Evolutionary conservation across 2,113 vertebrate genomes (phyloP).

Genomic region (Nothobranchius kuhntae): DNA sequence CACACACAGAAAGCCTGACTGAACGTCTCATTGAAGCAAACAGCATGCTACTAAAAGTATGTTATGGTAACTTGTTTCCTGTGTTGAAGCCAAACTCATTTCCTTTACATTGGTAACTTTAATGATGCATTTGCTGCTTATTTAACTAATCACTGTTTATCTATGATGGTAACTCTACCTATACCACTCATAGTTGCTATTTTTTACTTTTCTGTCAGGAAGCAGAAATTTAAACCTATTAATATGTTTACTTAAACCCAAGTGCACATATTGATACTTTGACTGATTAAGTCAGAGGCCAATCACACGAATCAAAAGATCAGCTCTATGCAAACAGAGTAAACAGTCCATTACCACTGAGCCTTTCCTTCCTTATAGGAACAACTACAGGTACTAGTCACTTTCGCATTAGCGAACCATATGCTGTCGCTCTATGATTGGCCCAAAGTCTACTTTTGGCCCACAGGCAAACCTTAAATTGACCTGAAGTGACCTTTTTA

Average conservation of each 20-base stretch:
- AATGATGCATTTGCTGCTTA: conserved; percentile 29
- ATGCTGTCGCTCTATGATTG: conserved; percentile 36
- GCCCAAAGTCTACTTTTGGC: conserved; percentile 20
- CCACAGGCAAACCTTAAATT: conserved; percentile 31
- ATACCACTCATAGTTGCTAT: conserved; percentile 11
- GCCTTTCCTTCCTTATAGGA: conserved; percentile 60
- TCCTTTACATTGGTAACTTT: conserved; percentile 3
- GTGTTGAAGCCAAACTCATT: conserved; percentile 1
- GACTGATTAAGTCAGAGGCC: conserved; percentile 65
- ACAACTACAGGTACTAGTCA: conserved; percentile 55
- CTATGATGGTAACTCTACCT: conserved; percentile 32
- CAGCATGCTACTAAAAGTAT: conserved; percentile 18
- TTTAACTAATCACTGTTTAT: conserved; percentile 49
- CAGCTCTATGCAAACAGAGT: conserved; percentile 55
- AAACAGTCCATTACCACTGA: conserved; percentile 75
- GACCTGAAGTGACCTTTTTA: conserved; percentile 69
- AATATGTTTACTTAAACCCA: conserved; percentile 72
- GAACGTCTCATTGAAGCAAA: conserved; percentile 29
- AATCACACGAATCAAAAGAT: conserved; percentile 68
- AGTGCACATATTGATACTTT: conserved; percentile 63
- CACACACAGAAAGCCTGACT: not conserved
- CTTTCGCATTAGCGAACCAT: conserved; percentile 27
- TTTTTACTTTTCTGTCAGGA: conserved; percentile 15
- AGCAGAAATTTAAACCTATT: conserved; percentile 58
- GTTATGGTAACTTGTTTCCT: conserved; percentile 41